Evolutionary conservation across 1,140 invertebrate species (phyloP), one percentile per base, ranked within the genome.

Genomic region (Plectrocnemia conspersa): DNA sequence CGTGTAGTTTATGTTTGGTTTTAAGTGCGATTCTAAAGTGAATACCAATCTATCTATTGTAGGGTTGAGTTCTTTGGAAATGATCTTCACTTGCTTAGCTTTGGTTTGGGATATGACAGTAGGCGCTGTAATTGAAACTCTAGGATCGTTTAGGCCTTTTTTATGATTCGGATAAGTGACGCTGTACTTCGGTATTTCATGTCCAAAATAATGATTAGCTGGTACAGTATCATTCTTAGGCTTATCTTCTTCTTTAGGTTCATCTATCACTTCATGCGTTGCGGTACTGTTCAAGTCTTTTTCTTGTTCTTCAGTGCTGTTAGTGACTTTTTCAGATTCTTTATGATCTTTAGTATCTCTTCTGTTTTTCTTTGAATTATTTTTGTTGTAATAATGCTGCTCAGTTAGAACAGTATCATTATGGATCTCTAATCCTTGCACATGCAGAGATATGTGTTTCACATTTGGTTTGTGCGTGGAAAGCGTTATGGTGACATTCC

Each of bases 361-460:
- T 64, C 67, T 22, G 2, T 44, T 52, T 35, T 29, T 58, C 13
- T 59, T 47, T 29, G 64, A 65, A 52, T n/a, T n/a, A 66, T 52
- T 66, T 70, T 59, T n/a, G n/a, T n/a, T n/a, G n/a, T n/a, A n/a
- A n/a, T n/a, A n/a, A n/a, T n/a, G n/a, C n/a, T 72, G 71, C 64
- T 74, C 74, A 18, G 68, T 73, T 41, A 76, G 61, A 45, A 64
- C 68, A 19, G 68, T 62, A 58, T 67, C 67, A 18, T 65, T 61
- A 50, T 54, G 63, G 49, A 84, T 79, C n/a, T 66, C 73, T 9
- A 89, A 66, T 44, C 79, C 75, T 58, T 81, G 81, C 0, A 77
- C 71, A 63, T 92, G 88, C 2, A 92, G 64, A 0, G 80, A 79
- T 18, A 93, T 70, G 49, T 67, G 52, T 27, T 64, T 72, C 0